Evolutionary conservation across 2,888 invertebrate genomes (phyloP).

Genomic region (Trissolcus japonicus): DNA sequence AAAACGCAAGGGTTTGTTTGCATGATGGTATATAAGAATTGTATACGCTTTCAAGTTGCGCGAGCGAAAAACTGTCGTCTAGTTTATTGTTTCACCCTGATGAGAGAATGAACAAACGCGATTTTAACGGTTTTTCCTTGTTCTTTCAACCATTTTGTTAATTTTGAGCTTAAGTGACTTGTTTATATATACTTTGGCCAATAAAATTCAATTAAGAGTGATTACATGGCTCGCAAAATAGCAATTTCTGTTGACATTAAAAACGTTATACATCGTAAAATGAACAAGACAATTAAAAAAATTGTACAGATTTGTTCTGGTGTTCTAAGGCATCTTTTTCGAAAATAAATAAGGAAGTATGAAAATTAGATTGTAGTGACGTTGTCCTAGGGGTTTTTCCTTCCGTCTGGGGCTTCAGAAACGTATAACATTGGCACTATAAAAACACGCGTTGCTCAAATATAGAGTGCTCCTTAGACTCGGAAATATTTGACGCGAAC

Average conservation of each 20-base stretch:
- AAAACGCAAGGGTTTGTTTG: no score
- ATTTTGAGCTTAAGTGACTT: conserved; percentile 9
- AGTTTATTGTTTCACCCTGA: no score
- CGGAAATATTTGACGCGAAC: conserved; percentile 1
- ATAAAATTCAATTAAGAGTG: conserved; percentile 28
- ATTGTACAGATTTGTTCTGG: conserved; percentile 3
- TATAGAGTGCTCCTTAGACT: conserved; percentile 10
- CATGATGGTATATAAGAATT: no score
- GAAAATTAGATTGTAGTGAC: conserved; percentile 34
- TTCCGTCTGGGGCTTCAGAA: conserved; percentile 9
- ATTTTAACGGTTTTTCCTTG: no score
- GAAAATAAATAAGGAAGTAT: conserved; percentile 32
- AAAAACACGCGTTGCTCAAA: conserved; percentile 25
- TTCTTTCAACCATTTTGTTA: conserved; percentile 9
- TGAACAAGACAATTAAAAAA: conserved; percentile 28
- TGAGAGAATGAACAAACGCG: no score
- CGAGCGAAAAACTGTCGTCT: no score
- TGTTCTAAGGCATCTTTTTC: conserved; percentile 10
- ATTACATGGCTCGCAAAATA: conserved; percentile 16
- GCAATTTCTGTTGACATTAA: conserved; percentile 16
- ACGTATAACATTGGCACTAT: conserved; percentile 9
- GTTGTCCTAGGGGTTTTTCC: conserved; percentile 15
- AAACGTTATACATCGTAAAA: conserved; percentile 12
- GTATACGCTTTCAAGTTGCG: no score
- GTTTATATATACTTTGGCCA: conserved; percentile 6